phyloP scores from a whole-genome alignment of 2,888 invertebrate species.

The Acronicta psi region DNA sequence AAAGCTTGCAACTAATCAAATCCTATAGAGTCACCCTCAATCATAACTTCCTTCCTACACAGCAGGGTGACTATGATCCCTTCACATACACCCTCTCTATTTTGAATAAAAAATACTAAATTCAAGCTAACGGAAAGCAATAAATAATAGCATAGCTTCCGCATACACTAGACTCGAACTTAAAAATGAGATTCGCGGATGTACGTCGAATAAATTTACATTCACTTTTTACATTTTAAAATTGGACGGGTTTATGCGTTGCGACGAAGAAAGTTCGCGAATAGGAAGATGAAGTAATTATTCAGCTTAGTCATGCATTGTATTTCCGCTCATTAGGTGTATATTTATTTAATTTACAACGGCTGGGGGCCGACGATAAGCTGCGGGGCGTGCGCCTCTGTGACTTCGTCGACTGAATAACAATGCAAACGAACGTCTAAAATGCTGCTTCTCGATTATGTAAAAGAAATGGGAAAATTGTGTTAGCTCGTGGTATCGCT shows the following conservation, averaged over 20 bases:
- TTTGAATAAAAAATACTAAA: constrained; percentile 72
- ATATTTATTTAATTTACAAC: constrained; percentile 89
- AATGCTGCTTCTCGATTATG: constrained; percentile 74
- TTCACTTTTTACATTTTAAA: constrained; percentile 25
- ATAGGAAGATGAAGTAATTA: constrained; percentile 83
- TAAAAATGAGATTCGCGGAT: constrained; percentile 62
- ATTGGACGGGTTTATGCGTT: constrained; percentile 18
- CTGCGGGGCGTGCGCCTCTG: constrained; percentile 83
- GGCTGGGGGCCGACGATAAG: constrained; percentile 87
- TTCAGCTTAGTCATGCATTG: constrained; percentile 86
- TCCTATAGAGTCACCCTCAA: constrained; percentile 73
- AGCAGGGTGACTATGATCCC: constrained; percentile 57
- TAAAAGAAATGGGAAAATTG: constrained; percentile 62
- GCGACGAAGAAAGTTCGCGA: constrained; percentile 58
- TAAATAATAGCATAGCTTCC: constrained; percentile 75
- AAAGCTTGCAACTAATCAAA: constrained; percentile 69
- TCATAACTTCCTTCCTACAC: constrained; percentile 70
- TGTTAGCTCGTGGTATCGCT: constrained; percentile 55
- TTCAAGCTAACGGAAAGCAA: constrained; percentile 66
- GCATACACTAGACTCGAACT: constrained; percentile 61
- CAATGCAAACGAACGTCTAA: constrained; percentile 82
- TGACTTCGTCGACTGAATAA: constrained; percentile 85
- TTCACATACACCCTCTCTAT: constrained; percentile 57
- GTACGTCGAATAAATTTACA: constrained; percentile 64
- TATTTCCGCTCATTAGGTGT: constrained; percentile 88